A percentile compares a stretch with the other conserved stretches of the same genome.
These are phyloP conservation scores for Smittia sp. DNA, from an alignment of 2,888 invertebrate species.

Conservation along the genomic window DNA sequence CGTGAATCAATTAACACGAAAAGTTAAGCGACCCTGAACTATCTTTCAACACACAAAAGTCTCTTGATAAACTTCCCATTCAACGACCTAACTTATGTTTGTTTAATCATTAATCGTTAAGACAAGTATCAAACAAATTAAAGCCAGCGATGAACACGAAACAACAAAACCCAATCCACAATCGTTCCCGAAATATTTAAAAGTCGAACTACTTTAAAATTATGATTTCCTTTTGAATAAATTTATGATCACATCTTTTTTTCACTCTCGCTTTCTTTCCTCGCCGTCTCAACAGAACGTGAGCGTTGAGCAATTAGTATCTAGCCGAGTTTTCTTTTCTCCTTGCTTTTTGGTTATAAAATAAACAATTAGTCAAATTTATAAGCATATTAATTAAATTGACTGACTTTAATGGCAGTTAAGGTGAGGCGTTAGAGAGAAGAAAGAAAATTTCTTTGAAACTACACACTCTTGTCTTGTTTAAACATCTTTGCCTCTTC, in stretches of 20 bases:
- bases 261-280: background rate
- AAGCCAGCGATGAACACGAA: background rate
- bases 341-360: slow-evolving; percentile 4
- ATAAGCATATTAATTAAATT: slow-evolving; percentile 40
- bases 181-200: slow-evolving; percentile 28
- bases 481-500: slow-evolving; percentile 6
- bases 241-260: slow-evolving; percentile 34
- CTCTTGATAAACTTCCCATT: too few relatives aligned
- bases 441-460: slow-evolving; percentile 19
- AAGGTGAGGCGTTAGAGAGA: background rate
- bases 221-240: slow-evolving; percentile 42
- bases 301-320: slow-evolving; percentile 3
- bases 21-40: too few relatives aligned
- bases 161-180: background rate
- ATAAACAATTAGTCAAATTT: slow-evolving; percentile 42
- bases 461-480: background rate
- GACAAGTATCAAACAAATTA: too few relatives aligned
- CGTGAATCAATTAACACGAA: too few relatives aligned
- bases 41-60: too few relatives aligned
- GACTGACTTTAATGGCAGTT: slow-evolving; percentile 37
- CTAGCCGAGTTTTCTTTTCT: background rate
- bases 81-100: too few relatives aligned
- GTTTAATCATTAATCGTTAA: too few relatives aligned
- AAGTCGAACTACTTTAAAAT: slow-evolving; percentile 37
- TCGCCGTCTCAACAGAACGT: background rate